Conservation (phyloP, 2,888 invertebrate genomes). For the Nezara viridula region DNA sequence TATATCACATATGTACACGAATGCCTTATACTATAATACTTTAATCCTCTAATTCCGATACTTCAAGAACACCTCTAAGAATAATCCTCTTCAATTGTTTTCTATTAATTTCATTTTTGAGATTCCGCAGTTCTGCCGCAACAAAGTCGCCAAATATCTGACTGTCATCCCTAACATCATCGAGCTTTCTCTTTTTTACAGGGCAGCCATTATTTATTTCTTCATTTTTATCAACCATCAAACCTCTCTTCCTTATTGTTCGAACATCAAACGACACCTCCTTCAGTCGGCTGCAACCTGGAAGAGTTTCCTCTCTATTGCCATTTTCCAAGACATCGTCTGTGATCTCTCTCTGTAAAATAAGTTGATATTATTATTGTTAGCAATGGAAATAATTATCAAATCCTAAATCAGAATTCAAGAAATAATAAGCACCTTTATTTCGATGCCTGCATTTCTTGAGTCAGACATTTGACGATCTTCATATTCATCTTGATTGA, state of each 20-base stretch:
- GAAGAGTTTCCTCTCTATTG: not conserved
- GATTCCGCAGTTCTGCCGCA: slow-evolving; percentile 25
- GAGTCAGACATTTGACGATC: not conserved
- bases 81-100: slow-evolving; percentile 52
- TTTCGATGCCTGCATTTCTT: not conserved
- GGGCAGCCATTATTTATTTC: not conserved
- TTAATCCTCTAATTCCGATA: slow-evolving; percentile 55
- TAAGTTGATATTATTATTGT: not conserved
- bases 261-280: not conserved
- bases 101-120: slow-evolving; percentile 24
- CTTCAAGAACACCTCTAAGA: slow-evolving; percentile 29
- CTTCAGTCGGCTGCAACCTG: not conserved
- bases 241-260: not conserved
- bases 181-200: not conserved
- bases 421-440: not conserved
- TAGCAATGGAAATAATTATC: not conserved
- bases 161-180: slow-evolving; percentile 8
- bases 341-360: not conserved
- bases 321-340: not conserved
- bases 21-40: not conserved
- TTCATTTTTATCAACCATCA: not conserved
- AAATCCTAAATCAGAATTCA: not conserved
- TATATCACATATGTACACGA: not conserved
- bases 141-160: slow-evolving; percentile 53
- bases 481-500: slow-evolving; percentile 18